phyloP scores from a whole-genome alignment of 2,888 invertebrate genomes.

The Elegia similella region DNA sequence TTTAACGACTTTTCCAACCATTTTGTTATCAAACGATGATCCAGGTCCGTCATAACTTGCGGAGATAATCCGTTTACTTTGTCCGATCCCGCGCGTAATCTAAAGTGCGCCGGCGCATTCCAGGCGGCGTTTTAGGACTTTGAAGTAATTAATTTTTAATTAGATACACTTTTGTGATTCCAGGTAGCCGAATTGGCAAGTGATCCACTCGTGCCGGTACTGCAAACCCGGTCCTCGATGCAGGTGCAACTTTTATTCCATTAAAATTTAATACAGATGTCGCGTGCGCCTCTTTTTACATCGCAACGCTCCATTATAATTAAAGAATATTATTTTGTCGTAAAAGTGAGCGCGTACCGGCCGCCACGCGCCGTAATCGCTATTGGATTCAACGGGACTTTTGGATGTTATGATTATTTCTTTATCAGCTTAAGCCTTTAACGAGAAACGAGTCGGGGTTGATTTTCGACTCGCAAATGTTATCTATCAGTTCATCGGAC shows the following conservation, averaged over 20 bases:
- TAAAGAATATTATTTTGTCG: conserved; percentile 78
- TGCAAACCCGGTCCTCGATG: conserved; percentile 52
- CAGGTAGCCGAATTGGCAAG: conserved; percentile 43
- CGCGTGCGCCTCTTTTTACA: conserved; percentile 75
- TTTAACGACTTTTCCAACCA: conserved; percentile 1
- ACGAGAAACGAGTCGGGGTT: conserved; percentile 15
- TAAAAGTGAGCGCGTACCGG: conserved; percentile 59
- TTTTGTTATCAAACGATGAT: conserved; percentile 4
- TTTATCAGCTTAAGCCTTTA: conserved; percentile 42
- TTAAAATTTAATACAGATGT: conserved; percentile 80
- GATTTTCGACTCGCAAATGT: conserved; percentile 13
- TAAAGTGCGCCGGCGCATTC: conserved; percentile 27
- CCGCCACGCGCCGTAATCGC: conserved; percentile 59
- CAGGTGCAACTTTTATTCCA: conserved; percentile 74
- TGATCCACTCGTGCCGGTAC: conserved; percentile 51
- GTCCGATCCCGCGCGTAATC: conserved; percentile 23
- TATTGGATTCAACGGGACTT: conserved; percentile 58
- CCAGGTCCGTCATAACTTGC: conserved; percentile 7
- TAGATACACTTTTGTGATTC: conserved; percentile 61
- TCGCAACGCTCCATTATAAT: conserved; percentile 73
- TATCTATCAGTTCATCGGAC: conserved; percentile 17
- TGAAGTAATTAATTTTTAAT: conserved; percentile 64
- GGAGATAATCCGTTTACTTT: conserved; percentile 20
- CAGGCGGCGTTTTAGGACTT: conserved; percentile 38
- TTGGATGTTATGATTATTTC: conserved; percentile 52